Evolutionary conservation across 2,888 invertebrate genomes (phyloP), one percentile per base, ranked within the genome.

Genomic region (Ichneumoninae sp.): DNA sequence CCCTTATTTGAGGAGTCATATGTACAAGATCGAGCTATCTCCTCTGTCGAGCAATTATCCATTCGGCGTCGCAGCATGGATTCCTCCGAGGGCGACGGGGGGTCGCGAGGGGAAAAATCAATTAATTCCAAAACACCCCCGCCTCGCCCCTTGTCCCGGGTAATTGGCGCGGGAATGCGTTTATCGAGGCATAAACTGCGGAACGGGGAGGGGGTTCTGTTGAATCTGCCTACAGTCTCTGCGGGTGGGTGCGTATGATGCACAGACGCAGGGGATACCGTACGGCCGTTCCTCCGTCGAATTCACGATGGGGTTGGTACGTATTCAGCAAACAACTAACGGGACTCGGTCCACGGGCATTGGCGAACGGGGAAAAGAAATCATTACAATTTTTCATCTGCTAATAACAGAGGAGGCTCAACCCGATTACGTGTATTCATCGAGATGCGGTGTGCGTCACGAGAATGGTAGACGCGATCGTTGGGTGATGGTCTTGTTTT

Each of bases 361-460:
- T 68, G 47, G 72, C 65, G 47, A 84, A 75, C 77, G 80, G 57
- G 19, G 65, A 66, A 80, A 85, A 87, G 90, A 92, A 92, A 93
- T 93, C 93, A 92, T 92, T 93, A 91, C 91, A 93, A 93, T 93
- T 92, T 92, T 89, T 90, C 92, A 92, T 93, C 92, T 92, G 92
- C 92, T 93, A 92, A 93, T 93, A 93, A 93, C 90, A 57, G 44
- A 91, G 92, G 90, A 90, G 92, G 90, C 91, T 90, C 91, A 90
- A 89, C 88, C 89, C 88, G 91, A 90, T 89, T 87, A 89, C 88
- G 87, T 88, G 86, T 90, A 90, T 91, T 91, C 89, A 91, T 90
- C 88, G 88, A 79, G n/a, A n/a, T 86, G 84, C 83, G 81, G 86
- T 86, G 69, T 70, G 78, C 71, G 71, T 57, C 57, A 57, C 57